Evolutionary conservation across 2,797 vertebrate species (phyloP), one percentile per base, ranked within the genome.

Genomic region (Tinamus major): DNA sequence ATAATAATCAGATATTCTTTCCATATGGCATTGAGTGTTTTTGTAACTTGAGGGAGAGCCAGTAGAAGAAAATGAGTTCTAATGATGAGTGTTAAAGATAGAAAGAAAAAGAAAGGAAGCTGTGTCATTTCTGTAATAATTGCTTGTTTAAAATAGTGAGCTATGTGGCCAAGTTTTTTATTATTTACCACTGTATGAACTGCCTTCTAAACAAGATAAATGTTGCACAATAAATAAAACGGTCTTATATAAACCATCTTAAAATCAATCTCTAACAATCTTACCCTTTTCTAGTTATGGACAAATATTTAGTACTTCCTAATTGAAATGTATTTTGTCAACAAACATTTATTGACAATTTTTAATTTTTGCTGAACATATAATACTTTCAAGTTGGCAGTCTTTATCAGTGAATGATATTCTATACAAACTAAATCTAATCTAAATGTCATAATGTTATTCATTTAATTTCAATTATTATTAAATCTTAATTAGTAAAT

Each of bases 301-400:
- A 10, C 29, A 94, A 14, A 85, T 92, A 93, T 87, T 89, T 83
- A 87, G 29, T 33, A 37, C 44, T 79, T 92, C 27, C 3, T 93
- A 79, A 94, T 51, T 79, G 15, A 89, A 94, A 92, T 90, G 48
- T 82, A 88, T 83, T 94, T 94, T 64, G 49, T 80, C 71, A 94
- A 68, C 86, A 80, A 94, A 90, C 9, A 1, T 75, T 61, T 72
- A 80, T 5, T 55, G 56, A 6, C 9, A 71, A 58, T 82, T 85
- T 91, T 94, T 26, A 80, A 90, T 90, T 95, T 89, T 49, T 12
- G 1, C n/a, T 41, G 37, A 80, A 87, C 53, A 83, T 39, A 4
- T 62, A 85, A 75, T 63, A 51, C 19, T 53, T 29, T 75, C 10
- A 93, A 59, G 29, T 51, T 94, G 65, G 31, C 39, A 71, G 37